phyloP scores from a whole-genome alignment of 1,140 invertebrate genomes.

The Drosophila navojoa region DNA sequence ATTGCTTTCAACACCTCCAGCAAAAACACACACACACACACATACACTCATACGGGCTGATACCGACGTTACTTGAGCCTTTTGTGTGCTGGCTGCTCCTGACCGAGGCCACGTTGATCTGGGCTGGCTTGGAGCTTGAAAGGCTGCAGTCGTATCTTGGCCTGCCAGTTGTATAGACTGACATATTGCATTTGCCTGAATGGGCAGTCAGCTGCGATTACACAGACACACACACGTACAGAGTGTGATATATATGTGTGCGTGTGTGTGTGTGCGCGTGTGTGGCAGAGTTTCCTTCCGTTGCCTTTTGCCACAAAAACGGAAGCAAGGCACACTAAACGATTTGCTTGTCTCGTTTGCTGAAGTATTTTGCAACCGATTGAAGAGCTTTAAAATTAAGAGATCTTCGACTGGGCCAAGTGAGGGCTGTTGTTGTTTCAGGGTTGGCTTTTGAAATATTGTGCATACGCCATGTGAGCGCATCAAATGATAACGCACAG shows the following conservation, averaged over 20 bases:
- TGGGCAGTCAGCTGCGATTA: slow-evolving; percentile 77
- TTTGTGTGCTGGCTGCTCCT: slow-evolving; percentile 25
- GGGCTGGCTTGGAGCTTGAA: slow-evolving; percentile 49
- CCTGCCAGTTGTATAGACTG: slow-evolving; percentile 53
- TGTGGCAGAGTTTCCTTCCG: slow-evolving; percentile 64
- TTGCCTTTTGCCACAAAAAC: slow-evolving; percentile 62
- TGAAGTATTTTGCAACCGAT: slow-evolving; percentile 63
- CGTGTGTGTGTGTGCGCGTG: slow-evolving; percentile 18
- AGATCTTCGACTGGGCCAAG: slow-evolving; percentile 41
- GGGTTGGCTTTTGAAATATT: slow-evolving; percentile 38
- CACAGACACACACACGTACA: slow-evolving; percentile 45
- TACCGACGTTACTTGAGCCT: slow-evolving; percentile 14
- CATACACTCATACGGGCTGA: background rate
- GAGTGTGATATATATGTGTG: background rate
- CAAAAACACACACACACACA: slow-evolving; percentile 17
- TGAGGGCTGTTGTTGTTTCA: slow-evolving; percentile 1
- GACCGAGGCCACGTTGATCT: slow-evolving; percentile 35
- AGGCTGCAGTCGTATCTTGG: slow-evolving; percentile 58
- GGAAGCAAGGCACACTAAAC: slow-evolving; percentile 74
- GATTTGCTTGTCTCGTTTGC: slow-evolving; percentile 77
- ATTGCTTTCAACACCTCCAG: slow-evolving; percentile 78
- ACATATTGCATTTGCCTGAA: slow-evolving; percentile 78
- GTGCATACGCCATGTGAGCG: slow-evolving; percentile 33
- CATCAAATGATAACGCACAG: slow-evolving; percentile 19
- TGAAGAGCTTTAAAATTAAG: slow-evolving; percentile 69